A percentile compares a stretch with the other conserved stretches of the same genome.
Conservation (phyloP, 2,113 vertebrate species). For the Tachysurus fulvidraco region DNA sequence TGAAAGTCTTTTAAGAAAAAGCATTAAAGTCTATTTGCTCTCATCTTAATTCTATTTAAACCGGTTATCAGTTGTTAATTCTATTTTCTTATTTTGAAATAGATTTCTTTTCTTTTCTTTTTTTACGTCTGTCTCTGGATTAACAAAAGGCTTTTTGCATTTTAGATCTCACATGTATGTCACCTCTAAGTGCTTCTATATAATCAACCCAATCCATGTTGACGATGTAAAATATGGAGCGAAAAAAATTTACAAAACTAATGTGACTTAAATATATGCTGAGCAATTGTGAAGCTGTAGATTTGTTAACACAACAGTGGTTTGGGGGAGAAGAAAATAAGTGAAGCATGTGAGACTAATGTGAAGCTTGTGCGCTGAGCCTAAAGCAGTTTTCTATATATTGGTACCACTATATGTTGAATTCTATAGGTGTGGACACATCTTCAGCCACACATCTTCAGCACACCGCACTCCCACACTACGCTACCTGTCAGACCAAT, state of each 20-base stretch:
- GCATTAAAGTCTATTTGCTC: background rate
- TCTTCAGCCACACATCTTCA: background rate
- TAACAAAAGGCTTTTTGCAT: constrained; percentile 22
- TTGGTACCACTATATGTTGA: background rate
- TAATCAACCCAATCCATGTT: constrained; percentile 26
- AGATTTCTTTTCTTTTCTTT: no score
- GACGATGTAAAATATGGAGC: constrained; percentile 23
- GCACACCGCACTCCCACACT: background rate
- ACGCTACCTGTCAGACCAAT: background rate
- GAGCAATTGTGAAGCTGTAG: background rate
- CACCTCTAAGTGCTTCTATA: constrained; percentile 11
- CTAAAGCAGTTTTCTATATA: background rate
- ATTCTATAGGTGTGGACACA: background rate
- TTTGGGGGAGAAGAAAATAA: background rate
- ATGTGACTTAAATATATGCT: background rate
- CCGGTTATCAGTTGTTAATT: background rate
- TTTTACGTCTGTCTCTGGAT: background rate
- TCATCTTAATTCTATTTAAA: background rate
- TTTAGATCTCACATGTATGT: constrained; percentile 37
- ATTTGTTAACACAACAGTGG: background rate
- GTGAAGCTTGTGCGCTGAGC: background rate
- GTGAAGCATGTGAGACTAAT: background rate
- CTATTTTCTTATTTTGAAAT: background rate
- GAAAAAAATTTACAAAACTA: background rate
- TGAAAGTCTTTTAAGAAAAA: background rate